phyloP scores from a whole-genome alignment of 2,888 invertebrate species.

The Polyommatus iphigenia region DNA sequence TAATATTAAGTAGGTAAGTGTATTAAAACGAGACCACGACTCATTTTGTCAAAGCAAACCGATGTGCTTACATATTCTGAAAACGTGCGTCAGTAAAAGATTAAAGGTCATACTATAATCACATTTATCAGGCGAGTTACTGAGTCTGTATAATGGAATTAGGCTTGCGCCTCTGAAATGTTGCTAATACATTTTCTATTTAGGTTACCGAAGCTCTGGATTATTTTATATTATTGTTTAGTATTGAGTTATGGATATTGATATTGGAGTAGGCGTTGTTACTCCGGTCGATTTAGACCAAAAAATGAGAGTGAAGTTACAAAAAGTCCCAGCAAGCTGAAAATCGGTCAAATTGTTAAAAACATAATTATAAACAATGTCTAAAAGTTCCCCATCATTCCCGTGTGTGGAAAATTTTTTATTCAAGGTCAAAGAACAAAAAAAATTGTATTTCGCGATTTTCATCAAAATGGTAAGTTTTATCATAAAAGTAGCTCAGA shows the following conservation, averaged over 20 bases:
- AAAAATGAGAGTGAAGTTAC: no score
- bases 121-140: conserved; percentile 29
- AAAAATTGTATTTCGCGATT: no score
- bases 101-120: conserved; percentile 29
- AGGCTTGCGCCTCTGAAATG: conserved; percentile 4
- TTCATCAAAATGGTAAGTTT: no score
- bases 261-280: neutral
- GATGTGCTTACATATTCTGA: conserved; percentile 12
- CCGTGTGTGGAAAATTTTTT: no score
- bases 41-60: neutral
- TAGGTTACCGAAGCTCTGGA: neutral
- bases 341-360: no score
- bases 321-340: no score
- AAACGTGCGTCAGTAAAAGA: conserved; percentile 23
- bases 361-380: no score
- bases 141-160: conserved; percentile 28
- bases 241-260: neutral
- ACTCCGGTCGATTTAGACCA: no score
- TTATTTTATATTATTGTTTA: conserved; percentile 4
- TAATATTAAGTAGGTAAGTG: no score
- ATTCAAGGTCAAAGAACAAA: no score
- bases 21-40: neutral
- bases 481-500: no score
- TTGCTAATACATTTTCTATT: conserved; percentile 18
- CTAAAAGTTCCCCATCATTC: no score